Conservation (phyloP, 2,888 invertebrate species). For the Pimpla rufipes region DNA sequence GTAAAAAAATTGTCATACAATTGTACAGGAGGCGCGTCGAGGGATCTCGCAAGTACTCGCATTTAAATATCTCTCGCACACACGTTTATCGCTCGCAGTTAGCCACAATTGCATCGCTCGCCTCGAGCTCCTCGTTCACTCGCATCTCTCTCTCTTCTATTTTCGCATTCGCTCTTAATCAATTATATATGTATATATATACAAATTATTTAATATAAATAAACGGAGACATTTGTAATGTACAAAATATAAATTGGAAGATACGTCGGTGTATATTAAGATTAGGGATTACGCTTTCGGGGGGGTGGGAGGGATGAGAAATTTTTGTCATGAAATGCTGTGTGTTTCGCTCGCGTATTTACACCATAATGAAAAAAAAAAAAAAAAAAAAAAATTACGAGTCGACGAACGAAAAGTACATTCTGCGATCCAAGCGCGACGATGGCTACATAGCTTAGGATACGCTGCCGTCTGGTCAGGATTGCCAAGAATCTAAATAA, state of each 20-base stretch:
- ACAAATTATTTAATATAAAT: slow-evolving; percentile 84
- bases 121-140: slow-evolving; percentile 8
- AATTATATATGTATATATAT: slow-evolving; percentile 66
- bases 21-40: slow-evolving; percentile 52
- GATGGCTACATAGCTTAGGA: not conserved
- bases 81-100: slow-evolving; percentile 41
- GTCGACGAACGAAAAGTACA: slow-evolving; percentile 38
- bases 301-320: not conserved
- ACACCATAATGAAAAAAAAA: slow-evolving; percentile 54
- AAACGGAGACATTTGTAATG: slow-evolving; percentile 79
- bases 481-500: slow-evolving; percentile 1
- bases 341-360: slow-evolving; percentile 72
- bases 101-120: slow-evolving; percentile 33
- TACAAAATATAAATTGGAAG: slow-evolving; percentile 77
- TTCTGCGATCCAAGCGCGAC: slow-evolving; percentile 16
- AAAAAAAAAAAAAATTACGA: slow-evolving; percentile 65
- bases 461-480: not conserved
- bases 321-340: slow-evolving; percentile 73
- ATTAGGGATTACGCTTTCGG: slow-evolving; percentile 11
- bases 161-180: slow-evolving; percentile 21
- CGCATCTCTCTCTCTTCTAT: not conserved
- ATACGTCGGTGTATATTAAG: slow-evolving; percentile 59
- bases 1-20: slow-evolving; percentile 65
- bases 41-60: slow-evolving; percentile 43
- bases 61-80: slow-evolving; percentile 38